Conservation (phyloP, 2,113 vertebrate genomes). For the Marmota monax region DNA sequence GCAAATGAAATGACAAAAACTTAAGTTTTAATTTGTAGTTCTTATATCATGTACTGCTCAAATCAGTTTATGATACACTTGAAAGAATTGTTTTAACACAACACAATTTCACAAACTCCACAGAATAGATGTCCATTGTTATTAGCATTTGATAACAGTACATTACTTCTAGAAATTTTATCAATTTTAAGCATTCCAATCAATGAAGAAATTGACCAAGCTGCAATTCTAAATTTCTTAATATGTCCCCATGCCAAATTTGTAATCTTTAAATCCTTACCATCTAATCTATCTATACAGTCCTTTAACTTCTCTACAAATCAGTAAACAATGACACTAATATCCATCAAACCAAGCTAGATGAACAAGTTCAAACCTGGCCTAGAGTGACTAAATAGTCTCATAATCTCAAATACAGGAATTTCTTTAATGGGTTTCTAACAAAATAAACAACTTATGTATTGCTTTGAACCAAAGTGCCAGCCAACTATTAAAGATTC, state of each 20-base stretch:
- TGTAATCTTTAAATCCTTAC: slow-evolving; percentile 40
- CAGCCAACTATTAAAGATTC: background rate
- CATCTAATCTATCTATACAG: background rate
- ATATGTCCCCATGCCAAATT: background rate
- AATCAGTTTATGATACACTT: slow-evolving; percentile 10
- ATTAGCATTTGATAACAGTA: slow-evolving; percentile 20
- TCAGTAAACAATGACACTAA: slow-evolving; percentile 9
- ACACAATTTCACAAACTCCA: slow-evolving; percentile 38
- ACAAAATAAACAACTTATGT: slow-evolving; percentile 32
- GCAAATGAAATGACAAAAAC: slow-evolving; percentile 38
- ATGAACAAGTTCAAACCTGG: slow-evolving; percentile 30
- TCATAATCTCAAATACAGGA: slow-evolving; percentile 37
- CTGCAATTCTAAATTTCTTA: slow-evolving; percentile 37
- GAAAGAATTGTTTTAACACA: background rate
- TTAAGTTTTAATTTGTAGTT: slow-evolving; percentile 29
- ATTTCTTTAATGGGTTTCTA: slow-evolving; percentile 45
- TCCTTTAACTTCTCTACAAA: slow-evolving; percentile 10
- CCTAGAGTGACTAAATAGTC: background rate
- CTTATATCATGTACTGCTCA: slow-evolving; percentile 4
- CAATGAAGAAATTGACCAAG: slow-evolving; percentile 53
- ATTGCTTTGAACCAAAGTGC: background rate
- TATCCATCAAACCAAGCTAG: background rate
- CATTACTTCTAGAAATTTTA: slow-evolving; percentile 40
- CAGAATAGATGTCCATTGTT: slow-evolving; percentile 4
- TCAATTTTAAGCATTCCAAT: slow-evolving; percentile 43